These are phyloP conservation scores for Chaunax sp. DNA, from an alignment of 2,797 vertebrate species.

Conservation along the genomic window DNA sequence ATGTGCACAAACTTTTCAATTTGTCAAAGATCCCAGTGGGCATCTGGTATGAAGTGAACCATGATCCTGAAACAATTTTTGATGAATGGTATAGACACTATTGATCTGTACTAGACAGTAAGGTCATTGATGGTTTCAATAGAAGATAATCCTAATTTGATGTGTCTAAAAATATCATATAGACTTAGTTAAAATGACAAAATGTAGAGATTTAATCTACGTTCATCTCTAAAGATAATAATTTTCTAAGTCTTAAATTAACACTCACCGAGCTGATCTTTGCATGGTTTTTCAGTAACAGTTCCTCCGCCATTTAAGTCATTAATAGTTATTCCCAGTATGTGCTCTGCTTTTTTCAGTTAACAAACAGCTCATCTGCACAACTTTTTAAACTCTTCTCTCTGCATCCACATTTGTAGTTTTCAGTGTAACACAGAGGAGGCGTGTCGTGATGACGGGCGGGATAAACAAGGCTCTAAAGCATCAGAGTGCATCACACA, in stretches of 20 bases:
- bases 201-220: not conserved
- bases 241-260: too few relatives aligned
- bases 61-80: too few relatives aligned
- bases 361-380: constrained; percentile 33
- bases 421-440: constrained; percentile 35
- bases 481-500: not conserved
- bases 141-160: too few relatives aligned
- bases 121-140: too few relatives aligned
- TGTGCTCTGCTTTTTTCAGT: constrained; percentile 25
- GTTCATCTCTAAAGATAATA: not conserved
- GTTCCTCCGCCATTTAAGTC: constrained; percentile 82
- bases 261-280: constrained; percentile 77
- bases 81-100: too few relatives aligned
- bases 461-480: constrained; percentile 28
- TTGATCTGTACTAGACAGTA: too few relatives aligned
- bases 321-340: constrained; percentile 40
- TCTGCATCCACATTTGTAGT: constrained; percentile 54
- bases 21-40: not conserved
- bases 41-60: too few relatives aligned
- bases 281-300: constrained; percentile 65
- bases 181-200: too few relatives aligned
- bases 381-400: constrained; percentile 50
- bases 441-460: constrained; percentile 51
- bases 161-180: too few relatives aligned
- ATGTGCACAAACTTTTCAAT: not conserved